Evolutionary conservation across 2,113 vertebrate genomes (phyloP).

Genomic region (Ciconia stormi): DNA sequence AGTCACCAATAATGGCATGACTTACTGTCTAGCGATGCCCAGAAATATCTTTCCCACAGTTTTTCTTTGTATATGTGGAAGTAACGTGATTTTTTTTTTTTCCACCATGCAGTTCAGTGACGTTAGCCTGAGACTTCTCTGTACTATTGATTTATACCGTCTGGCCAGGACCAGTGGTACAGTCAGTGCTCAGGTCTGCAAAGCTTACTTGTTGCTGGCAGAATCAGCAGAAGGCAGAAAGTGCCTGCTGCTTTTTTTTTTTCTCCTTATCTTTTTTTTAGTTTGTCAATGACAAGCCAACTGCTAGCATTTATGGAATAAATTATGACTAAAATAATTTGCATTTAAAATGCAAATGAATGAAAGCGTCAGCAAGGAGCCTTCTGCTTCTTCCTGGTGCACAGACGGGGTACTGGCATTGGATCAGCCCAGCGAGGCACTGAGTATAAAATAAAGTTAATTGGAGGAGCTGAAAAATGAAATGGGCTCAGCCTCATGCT

Average conservation of each 20-base stretch:
- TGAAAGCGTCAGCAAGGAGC: slow-evolving; percentile 30
- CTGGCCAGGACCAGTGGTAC: background rate
- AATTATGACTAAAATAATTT: slow-evolving; percentile 58
- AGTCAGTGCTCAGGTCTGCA: background rate
- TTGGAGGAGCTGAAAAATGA: slow-evolving; percentile 46
- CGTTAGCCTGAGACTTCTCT: background rate
- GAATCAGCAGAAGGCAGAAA: slow-evolving; percentile 10
- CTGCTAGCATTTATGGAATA: slow-evolving; percentile 44
- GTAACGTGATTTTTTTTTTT: background rate
- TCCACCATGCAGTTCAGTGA: background rate
- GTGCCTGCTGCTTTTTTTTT: background rate
- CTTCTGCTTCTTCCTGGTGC: slow-evolving; percentile 8
- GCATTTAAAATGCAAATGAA: slow-evolving; percentile 62
- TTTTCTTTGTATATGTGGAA: background rate
- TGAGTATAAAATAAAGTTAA: slow-evolving; percentile 38
- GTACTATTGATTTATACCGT: background rate
- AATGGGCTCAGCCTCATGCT: slow-evolving; percentile 3
- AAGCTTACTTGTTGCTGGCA: background rate
- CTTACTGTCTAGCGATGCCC: background rate
- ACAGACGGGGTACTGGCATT: background rate
- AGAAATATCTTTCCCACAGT: background rate
- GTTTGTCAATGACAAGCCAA: slow-evolving; percentile 35
- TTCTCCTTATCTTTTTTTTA: background rate
- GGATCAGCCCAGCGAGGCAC: background rate
- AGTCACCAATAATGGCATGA: background rate